Percentiles rank a stretch among this genome's conserved stretches.
These are phyloP conservation scores for Pseudochromis fuscus DNA, from an alignment of 2,797 vertebrate genomes.

Conservation along the genomic window DNA sequence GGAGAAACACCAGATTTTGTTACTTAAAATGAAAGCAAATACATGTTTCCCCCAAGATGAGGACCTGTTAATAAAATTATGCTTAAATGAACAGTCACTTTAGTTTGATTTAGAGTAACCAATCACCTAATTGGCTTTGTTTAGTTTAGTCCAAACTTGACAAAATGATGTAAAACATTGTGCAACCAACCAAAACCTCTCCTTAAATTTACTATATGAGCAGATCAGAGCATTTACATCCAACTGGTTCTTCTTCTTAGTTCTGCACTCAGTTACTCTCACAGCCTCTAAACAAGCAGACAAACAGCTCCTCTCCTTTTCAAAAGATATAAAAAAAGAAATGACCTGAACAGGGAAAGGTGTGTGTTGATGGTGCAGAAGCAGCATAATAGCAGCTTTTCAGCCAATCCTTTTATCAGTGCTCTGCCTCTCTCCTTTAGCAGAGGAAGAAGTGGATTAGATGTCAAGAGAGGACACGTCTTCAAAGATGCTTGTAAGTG, in stretches of 20 bases:
- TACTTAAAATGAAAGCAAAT: no score
- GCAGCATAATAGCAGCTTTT: conserved; percentile 57
- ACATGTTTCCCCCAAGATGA: no score
- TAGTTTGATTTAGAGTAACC: no score
- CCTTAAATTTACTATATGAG: background rate
- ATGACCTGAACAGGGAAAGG: conserved; percentile 1
- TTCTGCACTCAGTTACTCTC: background rate
- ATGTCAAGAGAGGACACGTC: conserved; percentile 55
- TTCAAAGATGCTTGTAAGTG: conserved; percentile 46
- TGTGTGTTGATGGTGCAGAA: conserved; percentile 19
- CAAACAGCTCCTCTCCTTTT: conserved; percentile 4
- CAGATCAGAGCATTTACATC: background rate
- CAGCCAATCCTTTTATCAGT: conserved; percentile 67
- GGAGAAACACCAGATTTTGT: no score
- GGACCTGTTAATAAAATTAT: no score
- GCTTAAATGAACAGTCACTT: no score
- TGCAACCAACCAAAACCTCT: background rate
- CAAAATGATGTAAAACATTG: no score
- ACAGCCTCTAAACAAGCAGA: conserved; percentile 14
- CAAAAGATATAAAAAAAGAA: conserved; percentile 10
- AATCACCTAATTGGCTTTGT: no score
- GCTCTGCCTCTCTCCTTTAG: conserved; percentile 29
- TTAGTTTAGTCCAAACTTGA: background rate
- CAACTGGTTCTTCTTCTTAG: background rate
- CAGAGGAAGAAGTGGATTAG: conserved; percentile 41